Evolutionary conservation across 1,140 invertebrate genomes (phyloP), one percentile per base, ranked within the genome.

Genomic region (Glomeris maerens): DNA sequence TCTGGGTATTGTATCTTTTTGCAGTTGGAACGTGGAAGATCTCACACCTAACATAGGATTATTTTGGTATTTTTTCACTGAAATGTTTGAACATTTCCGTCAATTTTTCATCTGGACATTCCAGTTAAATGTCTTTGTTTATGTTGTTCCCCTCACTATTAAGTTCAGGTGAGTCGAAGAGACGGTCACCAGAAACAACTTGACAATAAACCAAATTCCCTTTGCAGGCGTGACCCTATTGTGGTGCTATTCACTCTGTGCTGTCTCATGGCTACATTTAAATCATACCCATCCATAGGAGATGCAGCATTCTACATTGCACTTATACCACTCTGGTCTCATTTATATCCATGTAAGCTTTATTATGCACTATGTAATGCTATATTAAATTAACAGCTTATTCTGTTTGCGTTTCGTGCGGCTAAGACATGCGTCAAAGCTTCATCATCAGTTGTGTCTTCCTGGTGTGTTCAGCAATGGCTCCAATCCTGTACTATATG

Each of bases 31-130:
- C 41, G 88, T 95, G 21, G 86, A 88, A 22, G 93, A 98, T 71
- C 71, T 98, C 41, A 84, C 88, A 56, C 95, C 95, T 22, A 98
- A 98, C 64, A 87, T 96, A 60, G 95, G 95, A 2, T 69, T 98
- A 0, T 98, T 96, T 66, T 99, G 95, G 95, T 98, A 98, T 65
- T 98, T 98, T 66, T 98, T 98, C 63, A 96, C 91, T 0, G 94
- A 98, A 73, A 95, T 98, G 88, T 99, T 99, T 75, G 93, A 98
- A 60, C 94, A 98, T 67, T 98, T 98, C 61, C 77, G 89, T 45
- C 73, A 81, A 50, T 78, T 98, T 55, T 99, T 98, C 70, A 79
- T 97, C 1, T 93, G 81, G 61, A 86, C 90, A 52, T 98, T 98
- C 64, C 94, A 98, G 74, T 81, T 98, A 48, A 98, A 98, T 71